These are phyloP conservation scores for Caerostris darwini DNA, from an alignment of 1,140 invertebrate genomes.

Conservation along the genomic window DNA sequence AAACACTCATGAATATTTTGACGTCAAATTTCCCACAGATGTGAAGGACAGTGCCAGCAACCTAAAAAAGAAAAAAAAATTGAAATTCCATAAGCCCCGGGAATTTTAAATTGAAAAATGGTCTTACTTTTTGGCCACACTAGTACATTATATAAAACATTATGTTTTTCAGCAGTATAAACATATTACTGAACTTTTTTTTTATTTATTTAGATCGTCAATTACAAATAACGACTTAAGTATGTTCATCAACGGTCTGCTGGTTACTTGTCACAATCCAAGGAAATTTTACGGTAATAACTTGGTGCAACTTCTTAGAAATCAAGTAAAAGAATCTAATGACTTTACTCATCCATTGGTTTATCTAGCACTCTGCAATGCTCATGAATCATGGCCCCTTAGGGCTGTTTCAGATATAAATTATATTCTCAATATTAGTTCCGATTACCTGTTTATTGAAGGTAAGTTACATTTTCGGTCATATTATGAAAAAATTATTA, in stretches of 20 bases:
- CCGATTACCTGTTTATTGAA: neutral
- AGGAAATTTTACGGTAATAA: constrained; percentile 33
- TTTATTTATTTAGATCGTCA: neutral
- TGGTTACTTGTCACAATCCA: constrained; percentile 52
- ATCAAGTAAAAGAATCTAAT: neutral
- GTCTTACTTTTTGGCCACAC: no score
- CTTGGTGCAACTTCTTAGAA: neutral
- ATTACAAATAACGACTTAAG: neutral
- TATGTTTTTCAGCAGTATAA: no score
- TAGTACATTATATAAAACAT: no score
- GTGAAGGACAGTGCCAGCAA: no score
- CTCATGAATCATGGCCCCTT: neutral
- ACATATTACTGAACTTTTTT: no score
- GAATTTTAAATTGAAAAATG: no score
- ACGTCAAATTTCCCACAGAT: no score
- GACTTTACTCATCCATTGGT: neutral
- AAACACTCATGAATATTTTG: no score
- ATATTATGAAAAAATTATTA: neutral
- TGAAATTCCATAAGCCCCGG: no score
- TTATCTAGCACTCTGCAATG: constrained; percentile 39
- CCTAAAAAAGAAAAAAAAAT: no score
- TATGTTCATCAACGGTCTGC: constrained; percentile 1
- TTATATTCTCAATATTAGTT: neutral
- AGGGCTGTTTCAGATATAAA: neutral
- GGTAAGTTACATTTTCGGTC: neutral